These are phyloP conservation scores for Cardiocondyla obscurior DNA, from an alignment of 1,140 invertebrate species.

Conservation along the genomic window DNA sequence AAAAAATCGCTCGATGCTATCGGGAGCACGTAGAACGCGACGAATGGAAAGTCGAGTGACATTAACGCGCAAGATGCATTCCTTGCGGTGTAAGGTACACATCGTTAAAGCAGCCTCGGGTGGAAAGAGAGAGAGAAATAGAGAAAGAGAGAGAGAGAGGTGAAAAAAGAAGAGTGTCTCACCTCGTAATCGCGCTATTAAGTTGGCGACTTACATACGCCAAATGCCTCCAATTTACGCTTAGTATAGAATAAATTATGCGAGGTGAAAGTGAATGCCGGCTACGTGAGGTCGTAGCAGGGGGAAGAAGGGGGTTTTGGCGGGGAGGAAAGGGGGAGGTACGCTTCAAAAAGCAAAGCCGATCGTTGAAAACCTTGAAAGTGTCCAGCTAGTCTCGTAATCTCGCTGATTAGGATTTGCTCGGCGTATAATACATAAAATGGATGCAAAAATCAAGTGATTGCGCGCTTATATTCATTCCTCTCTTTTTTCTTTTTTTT, in stretches of 20 bases:
- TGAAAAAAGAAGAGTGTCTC: neutral
- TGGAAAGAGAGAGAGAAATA: neutral
- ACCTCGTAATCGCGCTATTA: slow-evolving; percentile 47
- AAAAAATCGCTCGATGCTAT: neutral
- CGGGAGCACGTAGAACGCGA: neutral
- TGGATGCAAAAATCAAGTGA: neutral
- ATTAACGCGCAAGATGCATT: slow-evolving; percentile 35
- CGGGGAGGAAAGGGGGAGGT: neutral
- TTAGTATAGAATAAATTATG: slow-evolving; percentile 57
- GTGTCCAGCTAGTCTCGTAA: slow-evolving; percentile 10
- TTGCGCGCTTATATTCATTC: too few species aligned
- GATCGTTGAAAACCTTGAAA: slow-evolving; percentile 60
- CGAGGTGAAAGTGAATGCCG: slow-evolving; percentile 64
- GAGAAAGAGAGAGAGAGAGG: neutral
- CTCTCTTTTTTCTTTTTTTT: too few species aligned
- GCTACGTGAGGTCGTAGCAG: neutral
- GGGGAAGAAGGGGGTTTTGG: neutral
- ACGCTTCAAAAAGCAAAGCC: slow-evolving; percentile 49
- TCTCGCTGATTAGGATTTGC: neutral
- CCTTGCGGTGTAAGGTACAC: slow-evolving; percentile 16
- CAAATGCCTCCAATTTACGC: slow-evolving; percentile 51
- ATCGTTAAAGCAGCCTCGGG: slow-evolving; percentile 17
- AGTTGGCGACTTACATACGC: slow-evolving; percentile 58
- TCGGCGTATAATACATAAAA: neutral
- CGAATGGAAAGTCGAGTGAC: slow-evolving; percentile 44